Conservation (phyloP, 1,140 invertebrate species). For the Cydia pomonella region DNA sequence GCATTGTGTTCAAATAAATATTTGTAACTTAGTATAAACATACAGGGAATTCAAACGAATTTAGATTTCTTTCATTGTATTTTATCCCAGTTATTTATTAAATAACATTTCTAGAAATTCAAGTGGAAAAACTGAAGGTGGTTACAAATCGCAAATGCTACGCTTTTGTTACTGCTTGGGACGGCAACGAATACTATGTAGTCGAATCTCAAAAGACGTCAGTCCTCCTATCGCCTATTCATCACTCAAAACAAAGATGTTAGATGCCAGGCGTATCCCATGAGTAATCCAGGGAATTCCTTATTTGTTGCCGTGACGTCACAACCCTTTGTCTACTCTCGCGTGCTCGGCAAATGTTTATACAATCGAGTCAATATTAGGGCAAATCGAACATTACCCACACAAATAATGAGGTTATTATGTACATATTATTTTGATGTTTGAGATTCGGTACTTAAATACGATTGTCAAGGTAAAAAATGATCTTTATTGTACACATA, state of each 20-base stretch:
- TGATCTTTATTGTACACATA: background rate
- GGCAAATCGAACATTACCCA: conserved; percentile 21
- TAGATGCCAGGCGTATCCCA: background rate
- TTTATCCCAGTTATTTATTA: too few species aligned
- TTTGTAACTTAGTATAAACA: too few species aligned
- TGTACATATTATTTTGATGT: conserved; percentile 22
- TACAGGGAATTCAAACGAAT: too few species aligned
- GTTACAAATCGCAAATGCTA: too few species aligned
- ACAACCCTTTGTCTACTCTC: conserved; percentile 24
- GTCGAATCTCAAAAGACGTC: background rate
- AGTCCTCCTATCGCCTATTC: background rate
- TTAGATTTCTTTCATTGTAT: too few species aligned
- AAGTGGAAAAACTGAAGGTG: too few species aligned
- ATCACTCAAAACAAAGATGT: background rate
- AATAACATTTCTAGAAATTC: too few species aligned
- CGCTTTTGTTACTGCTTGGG: too few species aligned
- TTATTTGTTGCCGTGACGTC: conserved; percentile 9
- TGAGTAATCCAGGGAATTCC: conserved; percentile 27
- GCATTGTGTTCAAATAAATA: too few species aligned
- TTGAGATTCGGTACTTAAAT: conserved; percentile 41
- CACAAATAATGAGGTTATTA: conserved; percentile 5
- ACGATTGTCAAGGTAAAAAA: background rate
- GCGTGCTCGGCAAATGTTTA: conserved; percentile 23
- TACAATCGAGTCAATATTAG: conserved; percentile 29
- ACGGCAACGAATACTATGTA: too few species aligned